Percentiles rank a stretch among this genome's conserved stretches.
Evolutionary conservation across 2,797 vertebrate species (phyloP).

Genomic region (Saxicola maurus): DNA sequence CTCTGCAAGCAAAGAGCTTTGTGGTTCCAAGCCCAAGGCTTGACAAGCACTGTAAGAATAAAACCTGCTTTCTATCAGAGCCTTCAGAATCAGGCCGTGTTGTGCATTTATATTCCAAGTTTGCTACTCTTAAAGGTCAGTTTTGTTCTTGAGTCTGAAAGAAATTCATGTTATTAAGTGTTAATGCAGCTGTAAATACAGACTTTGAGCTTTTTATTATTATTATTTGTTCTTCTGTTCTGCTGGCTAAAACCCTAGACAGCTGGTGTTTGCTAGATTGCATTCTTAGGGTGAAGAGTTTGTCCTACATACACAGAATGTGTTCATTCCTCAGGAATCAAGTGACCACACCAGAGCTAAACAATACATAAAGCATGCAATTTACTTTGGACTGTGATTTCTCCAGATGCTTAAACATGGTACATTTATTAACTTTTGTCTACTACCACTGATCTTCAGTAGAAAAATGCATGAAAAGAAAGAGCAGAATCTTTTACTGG

Average conservation of each 20-base stretch:
- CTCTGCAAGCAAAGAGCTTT: neutral
- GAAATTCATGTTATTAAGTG: constrained; percentile 36
- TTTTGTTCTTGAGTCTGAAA: constrained; percentile 21
- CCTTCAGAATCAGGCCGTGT: neutral
- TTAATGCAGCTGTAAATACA: constrained; percentile 57
- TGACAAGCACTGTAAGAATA: neutral
- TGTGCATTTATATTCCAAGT: constrained; percentile 23
- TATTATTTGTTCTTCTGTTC: neutral
- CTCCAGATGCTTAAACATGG: constrained; percentile 70
- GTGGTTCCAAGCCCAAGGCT: neutral
- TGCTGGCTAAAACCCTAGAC: constrained; percentile 43
- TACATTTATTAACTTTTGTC: constrained; percentile 31
- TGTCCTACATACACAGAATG: constrained; percentile 32
- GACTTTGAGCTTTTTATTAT: neutral
- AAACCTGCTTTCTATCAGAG: constrained; percentile 20
- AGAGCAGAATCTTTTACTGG: neutral
- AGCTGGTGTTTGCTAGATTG: constrained; percentile 70
- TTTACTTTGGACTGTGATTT: constrained; percentile 62
- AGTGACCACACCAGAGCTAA: constrained; percentile 67
- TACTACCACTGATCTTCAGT: neutral
- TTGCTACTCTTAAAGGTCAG: constrained; percentile 19
- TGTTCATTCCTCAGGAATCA: constrained; percentile 70
- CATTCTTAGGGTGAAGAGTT: constrained; percentile 69
- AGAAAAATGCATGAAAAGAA: neutral
- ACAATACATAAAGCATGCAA: constrained; percentile 42